Evolutionary conservation across 2,797 vertebrate genomes (phyloP).

Genomic region (Pteronotus mesoamericanus): DNA sequence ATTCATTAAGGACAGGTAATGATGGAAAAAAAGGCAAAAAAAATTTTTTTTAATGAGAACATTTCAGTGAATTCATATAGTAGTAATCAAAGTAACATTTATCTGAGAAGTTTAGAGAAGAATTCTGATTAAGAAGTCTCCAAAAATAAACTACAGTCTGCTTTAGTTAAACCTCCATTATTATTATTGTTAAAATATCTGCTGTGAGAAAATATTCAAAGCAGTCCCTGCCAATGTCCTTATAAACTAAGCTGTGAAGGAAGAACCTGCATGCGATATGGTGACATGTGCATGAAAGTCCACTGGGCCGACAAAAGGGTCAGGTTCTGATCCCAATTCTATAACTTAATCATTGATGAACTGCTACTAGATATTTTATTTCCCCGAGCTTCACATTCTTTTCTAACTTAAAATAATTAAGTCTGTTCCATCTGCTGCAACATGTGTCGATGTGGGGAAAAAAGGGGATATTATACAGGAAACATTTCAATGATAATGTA

Average conservation of each 20-base stretch:
- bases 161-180: neutral
- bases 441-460: constrained; percentile 22
- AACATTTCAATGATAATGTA: neutral
- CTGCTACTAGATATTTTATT: constrained; percentile 31
- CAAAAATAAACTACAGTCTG: neutral
- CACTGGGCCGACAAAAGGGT: neutral
- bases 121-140: neutral
- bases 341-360: neutral
- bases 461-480: neutral
- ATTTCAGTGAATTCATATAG: neutral
- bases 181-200: neutral
- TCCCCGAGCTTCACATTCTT: constrained; percentile 9
- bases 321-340: neutral
- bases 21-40: neutral
- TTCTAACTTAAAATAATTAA: constrained; percentile 43
- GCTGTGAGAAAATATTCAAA: neutral
- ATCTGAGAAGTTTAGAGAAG: neutral
- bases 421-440: constrained; percentile 26
- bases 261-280: neutral
- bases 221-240: neutral
- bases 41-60: neutral
- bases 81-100: neutral
- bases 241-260: neutral
- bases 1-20: neutral
- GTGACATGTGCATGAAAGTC: neutral